These are phyloP conservation scores for Neopipo cinnamomea DNA, from an alignment of 2,113 vertebrate species.

Conservation along the genomic window DNA sequence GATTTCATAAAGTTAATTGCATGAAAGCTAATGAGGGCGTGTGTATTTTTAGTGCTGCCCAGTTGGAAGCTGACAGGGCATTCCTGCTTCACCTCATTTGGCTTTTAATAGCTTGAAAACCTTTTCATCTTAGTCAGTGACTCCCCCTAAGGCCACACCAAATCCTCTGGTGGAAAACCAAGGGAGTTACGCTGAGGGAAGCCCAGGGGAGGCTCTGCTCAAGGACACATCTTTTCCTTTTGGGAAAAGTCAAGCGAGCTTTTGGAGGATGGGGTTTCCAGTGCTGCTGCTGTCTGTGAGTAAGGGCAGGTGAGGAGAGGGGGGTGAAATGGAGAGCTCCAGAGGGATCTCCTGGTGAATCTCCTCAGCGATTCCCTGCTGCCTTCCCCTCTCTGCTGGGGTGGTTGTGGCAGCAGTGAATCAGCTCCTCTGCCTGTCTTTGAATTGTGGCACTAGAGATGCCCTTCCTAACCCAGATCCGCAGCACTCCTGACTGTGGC, in stretches of 20 bases:
- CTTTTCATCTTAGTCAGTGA: background rate
- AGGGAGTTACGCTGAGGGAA: background rate
- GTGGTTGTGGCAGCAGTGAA: background rate
- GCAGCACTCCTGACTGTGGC: background rate
- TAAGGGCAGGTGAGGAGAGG: background rate
- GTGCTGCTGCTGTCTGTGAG: background rate
- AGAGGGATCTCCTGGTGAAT: background rate
- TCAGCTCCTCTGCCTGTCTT: background rate
- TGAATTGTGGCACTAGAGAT: background rate
- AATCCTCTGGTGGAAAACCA: background rate
- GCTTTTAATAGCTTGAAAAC: background rate
- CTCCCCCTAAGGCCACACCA: background rate
- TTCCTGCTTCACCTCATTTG: background rate
- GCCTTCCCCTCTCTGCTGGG: background rate
- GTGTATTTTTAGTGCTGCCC: constrained; percentile 22
- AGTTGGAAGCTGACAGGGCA: constrained; percentile 4
- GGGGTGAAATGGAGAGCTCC: background rate
- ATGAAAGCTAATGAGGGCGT: background rate
- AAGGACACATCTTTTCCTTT: background rate
- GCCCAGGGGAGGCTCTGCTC: background rate
- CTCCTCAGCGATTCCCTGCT: background rate
- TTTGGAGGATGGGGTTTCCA: background rate
- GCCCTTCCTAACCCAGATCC: background rate
- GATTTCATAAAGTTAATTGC: background rate
- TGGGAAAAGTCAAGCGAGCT: background rate